phyloP scores from a whole-genome alignment of 2,113 vertebrate species.

The Condylura cristata region DNA sequence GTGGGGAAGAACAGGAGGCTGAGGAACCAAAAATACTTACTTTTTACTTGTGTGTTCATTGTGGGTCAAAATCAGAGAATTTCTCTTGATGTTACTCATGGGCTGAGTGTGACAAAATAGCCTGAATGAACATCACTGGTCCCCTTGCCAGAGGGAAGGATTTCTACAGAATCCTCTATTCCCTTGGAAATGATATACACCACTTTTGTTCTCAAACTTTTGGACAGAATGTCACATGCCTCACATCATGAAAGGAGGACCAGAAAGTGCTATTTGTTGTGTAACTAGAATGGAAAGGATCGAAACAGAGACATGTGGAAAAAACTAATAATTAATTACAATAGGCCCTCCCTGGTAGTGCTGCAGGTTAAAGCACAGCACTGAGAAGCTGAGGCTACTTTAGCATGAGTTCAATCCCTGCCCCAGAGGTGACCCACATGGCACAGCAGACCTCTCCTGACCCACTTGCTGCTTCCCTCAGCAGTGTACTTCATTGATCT shows the following conservation, averaged over 20 bases:
- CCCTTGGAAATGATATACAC: neutral
- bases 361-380: too few species aligned
- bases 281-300: neutral
- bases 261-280: neutral
- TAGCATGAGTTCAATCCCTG: too few species aligned
- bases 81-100: neutral
- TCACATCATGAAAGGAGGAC: neutral
- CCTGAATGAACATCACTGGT: neutral
- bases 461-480: too few species aligned
- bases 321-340: neutral
- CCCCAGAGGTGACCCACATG: too few species aligned
- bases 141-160: neutral
- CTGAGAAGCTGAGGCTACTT: too few species aligned
- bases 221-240: neutral
- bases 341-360: too few species aligned
- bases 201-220: neutral
- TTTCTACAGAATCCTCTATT: neutral
- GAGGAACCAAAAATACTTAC: neutral
- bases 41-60: neutral
- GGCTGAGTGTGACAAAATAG: neutral
- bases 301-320: neutral
- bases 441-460: too few species aligned
- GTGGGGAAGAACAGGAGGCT: neutral
- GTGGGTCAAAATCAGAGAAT: neutral
- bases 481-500: too few species aligned